Percentiles rank a stretch among this genome's conserved stretches.
These are phyloP conservation scores for Bos indicus DNA, from an alignment of 2,113 vertebrate genomes.

Conservation along the genomic window DNA sequence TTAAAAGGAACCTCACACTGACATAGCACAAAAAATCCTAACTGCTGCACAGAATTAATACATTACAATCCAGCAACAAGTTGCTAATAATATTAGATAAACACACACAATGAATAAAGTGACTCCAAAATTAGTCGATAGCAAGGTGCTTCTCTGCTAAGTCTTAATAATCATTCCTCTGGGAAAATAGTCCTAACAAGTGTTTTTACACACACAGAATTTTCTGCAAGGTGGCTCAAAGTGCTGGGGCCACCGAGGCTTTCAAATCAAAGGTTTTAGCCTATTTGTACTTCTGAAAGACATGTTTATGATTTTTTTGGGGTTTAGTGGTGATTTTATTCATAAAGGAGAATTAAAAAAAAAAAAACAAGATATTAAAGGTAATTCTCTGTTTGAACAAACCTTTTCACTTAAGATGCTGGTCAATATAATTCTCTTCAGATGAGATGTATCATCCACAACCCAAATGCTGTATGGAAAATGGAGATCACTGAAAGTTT, in stretches of 20 bases:
- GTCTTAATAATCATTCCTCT: not conserved
- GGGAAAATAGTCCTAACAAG: not conserved
- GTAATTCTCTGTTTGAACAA: constrained; percentile 17
- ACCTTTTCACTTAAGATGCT: not conserved
- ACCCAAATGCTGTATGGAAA: not conserved
- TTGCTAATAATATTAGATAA: not conserved
- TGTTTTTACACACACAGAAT: not conserved
- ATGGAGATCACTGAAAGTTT: constrained; percentile 14
- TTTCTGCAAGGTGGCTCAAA: not conserved
- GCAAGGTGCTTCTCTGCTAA: not conserved
- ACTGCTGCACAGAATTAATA: not conserved
- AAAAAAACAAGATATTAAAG: not conserved
- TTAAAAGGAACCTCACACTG: not conserved
- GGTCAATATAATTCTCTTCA: not conserved
- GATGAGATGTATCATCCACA: not conserved
- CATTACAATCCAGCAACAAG: not conserved
- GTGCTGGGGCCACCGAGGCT: not conserved
- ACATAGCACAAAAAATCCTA: not conserved
- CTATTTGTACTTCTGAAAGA: constrained; percentile 29
- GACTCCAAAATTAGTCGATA: not conserved
- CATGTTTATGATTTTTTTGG: constrained; percentile 7
- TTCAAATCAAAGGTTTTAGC: constrained; percentile 29
- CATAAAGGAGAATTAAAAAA: constrained; percentile 21
- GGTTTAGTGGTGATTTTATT: constrained; percentile 35
- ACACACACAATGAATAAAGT: not conserved